Base-by-base conservation (phyloP, 30 jellyfish, hydroid and myxozoan genomes). In the Cassiopea xamachana region DNA sequence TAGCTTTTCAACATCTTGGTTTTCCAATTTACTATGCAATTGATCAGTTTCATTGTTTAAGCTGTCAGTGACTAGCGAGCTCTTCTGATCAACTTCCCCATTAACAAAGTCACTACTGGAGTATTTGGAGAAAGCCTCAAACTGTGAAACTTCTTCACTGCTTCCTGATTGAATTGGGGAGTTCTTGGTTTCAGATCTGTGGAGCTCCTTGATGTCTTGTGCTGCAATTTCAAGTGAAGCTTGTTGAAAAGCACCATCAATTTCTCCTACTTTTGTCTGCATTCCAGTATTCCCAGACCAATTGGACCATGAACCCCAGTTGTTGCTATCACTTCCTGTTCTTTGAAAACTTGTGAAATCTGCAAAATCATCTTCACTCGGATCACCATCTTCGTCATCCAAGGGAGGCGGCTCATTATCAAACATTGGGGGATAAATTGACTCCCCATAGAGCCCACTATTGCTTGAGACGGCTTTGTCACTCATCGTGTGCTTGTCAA, bases 331-430 rank as follows among this genome's bases (percentile, higher is more conserved):
- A 78, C 18, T 47, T n/a, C 60, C 67, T 60, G 87, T 79, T 61
- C 67, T 16, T 49, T 67, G 81, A 69, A 88, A 88, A 19, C 80
- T 74, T 0, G 79, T 68, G 80, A 88, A 88, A 64, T 74, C 80
- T 1, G 79, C 86, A 88, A 88, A 88, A 64, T 74, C 86, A 16
- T 72, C 94, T 48, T 48, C 64, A 76, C 55, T 87, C 27, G 60
- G 64, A 78, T 69, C 90, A 50, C 58, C 90, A 27, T 88, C 95
- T 62, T 86, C 84, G 58, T 92, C 98, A 74, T 86, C 94, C 27
- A 92, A 51, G 0, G 98, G 98, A 7, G 98, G 98, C 15, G 98
- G 98, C 49, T 92, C 98, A 51, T 62, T 70, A 48, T 92, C 98
- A 84, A 92, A 86, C 60, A 92, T 77, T 60, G 94, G 98, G 60